Percentiles rank a stretch among this genome's conserved stretches.
These are phyloP conservation scores for Temnothorax longispinosus DNA, from an alignment of 1,140 invertebrate species.

Conservation along the genomic window DNA sequence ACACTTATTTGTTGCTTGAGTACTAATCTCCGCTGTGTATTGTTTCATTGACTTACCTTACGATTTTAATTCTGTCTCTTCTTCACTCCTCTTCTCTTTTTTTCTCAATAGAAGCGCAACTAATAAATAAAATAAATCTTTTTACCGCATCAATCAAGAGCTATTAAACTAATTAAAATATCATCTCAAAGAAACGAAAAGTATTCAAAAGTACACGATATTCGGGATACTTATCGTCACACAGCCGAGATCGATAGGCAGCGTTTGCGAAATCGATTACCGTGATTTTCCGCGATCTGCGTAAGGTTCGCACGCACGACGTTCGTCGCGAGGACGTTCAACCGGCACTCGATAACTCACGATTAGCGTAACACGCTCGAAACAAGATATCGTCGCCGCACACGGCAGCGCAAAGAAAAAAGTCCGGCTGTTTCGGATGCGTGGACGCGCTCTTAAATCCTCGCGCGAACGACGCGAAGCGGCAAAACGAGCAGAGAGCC, in stretches of 20 bases:
- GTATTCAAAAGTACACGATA: not conserved
- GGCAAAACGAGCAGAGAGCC: slow-evolving; percentile 50
- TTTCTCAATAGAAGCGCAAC: not conserved
- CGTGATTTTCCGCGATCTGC: slow-evolving; percentile 6
- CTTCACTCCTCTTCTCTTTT: not conserved
- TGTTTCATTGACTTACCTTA: not conserved
- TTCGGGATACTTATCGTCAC: too few relatives aligned
- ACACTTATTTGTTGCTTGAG: not conserved
- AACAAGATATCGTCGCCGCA: slow-evolving; percentile 59
- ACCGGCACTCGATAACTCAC: slow-evolving; percentile 57
- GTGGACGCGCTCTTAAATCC: slow-evolving; percentile 65
- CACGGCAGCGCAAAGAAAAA: slow-evolving; percentile 47
- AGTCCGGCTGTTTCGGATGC: slow-evolving; percentile 53
- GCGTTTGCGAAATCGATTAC: not conserved
- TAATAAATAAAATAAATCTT: not conserved
- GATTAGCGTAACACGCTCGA: slow-evolving; percentile 60
- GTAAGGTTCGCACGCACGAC: slow-evolving; percentile 23
- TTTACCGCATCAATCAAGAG: not conserved
- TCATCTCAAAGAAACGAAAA: not conserved
- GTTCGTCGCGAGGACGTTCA: not conserved
- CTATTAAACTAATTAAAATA: not conserved
- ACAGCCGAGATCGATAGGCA: not conserved
- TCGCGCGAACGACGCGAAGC: slow-evolving; percentile 20
- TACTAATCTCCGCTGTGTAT: not conserved
- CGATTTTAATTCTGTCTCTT: not conserved